Evolutionary conservation across 2,888 invertebrate species (phyloP).

Genomic region (Hyppa rectilinea): DNA sequence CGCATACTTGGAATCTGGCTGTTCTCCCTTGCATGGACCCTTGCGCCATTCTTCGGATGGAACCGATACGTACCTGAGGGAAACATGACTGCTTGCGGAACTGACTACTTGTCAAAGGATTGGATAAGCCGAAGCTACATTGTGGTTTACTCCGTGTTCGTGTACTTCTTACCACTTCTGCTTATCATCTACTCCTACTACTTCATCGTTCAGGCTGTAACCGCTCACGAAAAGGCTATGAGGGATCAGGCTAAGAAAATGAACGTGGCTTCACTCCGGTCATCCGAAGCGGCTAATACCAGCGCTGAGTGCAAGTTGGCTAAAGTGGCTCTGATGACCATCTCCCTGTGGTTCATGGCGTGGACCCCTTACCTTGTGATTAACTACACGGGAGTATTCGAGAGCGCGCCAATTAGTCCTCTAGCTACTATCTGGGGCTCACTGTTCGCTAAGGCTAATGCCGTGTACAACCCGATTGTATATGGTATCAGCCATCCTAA

Average conservation of each 20-base stretch:
- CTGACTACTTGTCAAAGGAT: constrained; percentile 95
- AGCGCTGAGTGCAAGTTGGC: constrained; percentile 97
- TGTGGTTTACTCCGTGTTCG: constrained; percentile 94
- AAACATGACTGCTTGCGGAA: constrained; percentile 98
- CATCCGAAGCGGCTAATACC: constrained; percentile 94
- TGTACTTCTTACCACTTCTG: constrained; percentile 94
- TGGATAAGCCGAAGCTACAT: constrained; percentile 95
- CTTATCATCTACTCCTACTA: constrained; percentile 96
- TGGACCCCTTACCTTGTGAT: constrained; percentile 97
- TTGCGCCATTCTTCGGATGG: constrained; percentile 97
- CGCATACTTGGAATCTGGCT: constrained; percentile 95
- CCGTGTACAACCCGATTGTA: constrained; percentile 97
- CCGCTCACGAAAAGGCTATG: constrained; percentile 96
- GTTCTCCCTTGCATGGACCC: constrained; percentile 94
- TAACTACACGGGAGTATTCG: constrained; percentile 95
- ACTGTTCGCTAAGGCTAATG: constrained; percentile 97
- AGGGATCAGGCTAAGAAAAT: constrained; percentile 98
- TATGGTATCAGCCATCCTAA: constrained; percentile 97
- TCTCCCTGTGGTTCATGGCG: constrained; percentile 97
- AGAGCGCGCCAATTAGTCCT: constrained; percentile 93
- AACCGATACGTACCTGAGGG: constrained; percentile 98
- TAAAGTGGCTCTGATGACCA: constrained; percentile 97
- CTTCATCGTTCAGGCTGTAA: constrained; percentile 96
- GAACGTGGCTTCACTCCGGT: constrained; percentile 97
- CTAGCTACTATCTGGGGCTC: constrained; percentile 97